Percentiles rank a stretch among this genome's conserved stretches.
These are phyloP conservation scores for Lasioglossum malachurum DNA, from an alignment of 2,888 invertebrate species.

Conservation along the genomic window DNA sequence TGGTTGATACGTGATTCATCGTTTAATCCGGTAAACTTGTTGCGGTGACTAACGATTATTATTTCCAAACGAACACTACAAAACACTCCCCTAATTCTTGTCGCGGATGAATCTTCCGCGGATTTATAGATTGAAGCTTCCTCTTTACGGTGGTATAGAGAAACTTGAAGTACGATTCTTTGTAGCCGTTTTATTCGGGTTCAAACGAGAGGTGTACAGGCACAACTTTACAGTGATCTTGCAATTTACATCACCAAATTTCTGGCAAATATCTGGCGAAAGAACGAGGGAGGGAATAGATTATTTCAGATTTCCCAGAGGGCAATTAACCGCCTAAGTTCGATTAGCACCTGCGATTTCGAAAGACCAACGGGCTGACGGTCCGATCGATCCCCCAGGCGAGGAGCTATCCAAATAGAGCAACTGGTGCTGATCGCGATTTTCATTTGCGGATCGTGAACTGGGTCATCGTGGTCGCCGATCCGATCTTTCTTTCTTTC, in stretches of 20 bases:
- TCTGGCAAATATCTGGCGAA: background rate
- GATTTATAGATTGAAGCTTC: too few species aligned
- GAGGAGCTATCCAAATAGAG: constrained; percentile 7
- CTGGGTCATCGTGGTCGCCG: constrained; percentile 36
- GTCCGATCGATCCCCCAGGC: background rate
- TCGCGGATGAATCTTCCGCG: too few species aligned
- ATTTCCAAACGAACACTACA: constrained; percentile 12
- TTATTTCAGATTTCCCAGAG: background rate
- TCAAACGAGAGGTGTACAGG: too few species aligned
- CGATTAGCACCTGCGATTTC: constrained; percentile 35
- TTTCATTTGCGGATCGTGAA: constrained; percentile 39
- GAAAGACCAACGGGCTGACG: background rate
- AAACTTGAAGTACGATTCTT: too few species aligned
- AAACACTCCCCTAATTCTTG: background rate
- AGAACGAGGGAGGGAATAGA: background rate
- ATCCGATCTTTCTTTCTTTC: constrained; percentile 19
- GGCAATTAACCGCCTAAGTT: constrained; percentile 17
- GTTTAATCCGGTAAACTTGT: constrained; percentile 57
- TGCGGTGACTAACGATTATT: constrained; percentile 29
- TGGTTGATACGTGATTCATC: constrained; percentile 66
- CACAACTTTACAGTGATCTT: too few species aligned
- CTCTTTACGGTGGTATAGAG: too few species aligned
- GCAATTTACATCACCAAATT: too few species aligned
- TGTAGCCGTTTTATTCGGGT: background rate
- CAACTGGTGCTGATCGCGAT: background rate